Conservation (phyloP, 2,797 vertebrate genomes). For the Sebastes hubbsi region DNA sequence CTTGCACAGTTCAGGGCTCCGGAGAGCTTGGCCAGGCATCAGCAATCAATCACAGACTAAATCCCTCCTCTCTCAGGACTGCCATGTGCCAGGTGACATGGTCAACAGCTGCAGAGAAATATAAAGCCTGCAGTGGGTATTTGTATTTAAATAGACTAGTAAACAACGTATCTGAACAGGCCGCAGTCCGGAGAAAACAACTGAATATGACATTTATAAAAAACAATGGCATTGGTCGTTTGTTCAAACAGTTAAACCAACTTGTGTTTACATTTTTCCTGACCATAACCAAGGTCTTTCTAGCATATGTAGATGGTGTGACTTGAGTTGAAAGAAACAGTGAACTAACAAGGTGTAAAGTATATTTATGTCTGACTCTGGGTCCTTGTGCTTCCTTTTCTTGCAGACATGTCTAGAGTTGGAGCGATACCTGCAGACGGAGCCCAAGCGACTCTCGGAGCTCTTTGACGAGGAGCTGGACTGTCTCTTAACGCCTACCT, state of each 20-base stretch:
- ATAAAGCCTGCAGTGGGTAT: constrained; percentile 40
- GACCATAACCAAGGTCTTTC: background rate
- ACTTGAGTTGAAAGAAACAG: too few species aligned
- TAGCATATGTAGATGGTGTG: background rate
- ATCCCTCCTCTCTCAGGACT: constrained; percentile 70
- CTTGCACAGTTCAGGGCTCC: constrained; percentile 70
- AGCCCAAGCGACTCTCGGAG: constrained; percentile 91
- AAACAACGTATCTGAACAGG: constrained; percentile 10
- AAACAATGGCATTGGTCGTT: background rate
- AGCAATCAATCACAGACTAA: constrained; percentile 75
- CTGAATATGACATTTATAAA: background rate
- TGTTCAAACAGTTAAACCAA: background rate
- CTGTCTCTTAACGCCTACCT: constrained; percentile 88
- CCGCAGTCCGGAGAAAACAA: background rate
- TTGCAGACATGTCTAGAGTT: constrained; percentile 93
- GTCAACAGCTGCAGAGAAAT: constrained; percentile 68
- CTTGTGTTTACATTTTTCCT: background rate
- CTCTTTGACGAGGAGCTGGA: constrained; percentile 92
- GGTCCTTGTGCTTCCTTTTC: constrained; percentile 19
- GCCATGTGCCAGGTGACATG: constrained; percentile 66
- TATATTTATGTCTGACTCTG: background rate
- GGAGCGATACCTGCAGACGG: constrained; percentile 94
- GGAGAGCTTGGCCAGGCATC: constrained; percentile 67
- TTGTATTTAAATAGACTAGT: constrained; percentile 40
- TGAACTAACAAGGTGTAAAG: too few species aligned